Percentiles rank a stretch among this genome's conserved stretches.
Conservation (phyloP, 2,888 invertebrate genomes). For the Pseudococcus longispinus region DNA sequence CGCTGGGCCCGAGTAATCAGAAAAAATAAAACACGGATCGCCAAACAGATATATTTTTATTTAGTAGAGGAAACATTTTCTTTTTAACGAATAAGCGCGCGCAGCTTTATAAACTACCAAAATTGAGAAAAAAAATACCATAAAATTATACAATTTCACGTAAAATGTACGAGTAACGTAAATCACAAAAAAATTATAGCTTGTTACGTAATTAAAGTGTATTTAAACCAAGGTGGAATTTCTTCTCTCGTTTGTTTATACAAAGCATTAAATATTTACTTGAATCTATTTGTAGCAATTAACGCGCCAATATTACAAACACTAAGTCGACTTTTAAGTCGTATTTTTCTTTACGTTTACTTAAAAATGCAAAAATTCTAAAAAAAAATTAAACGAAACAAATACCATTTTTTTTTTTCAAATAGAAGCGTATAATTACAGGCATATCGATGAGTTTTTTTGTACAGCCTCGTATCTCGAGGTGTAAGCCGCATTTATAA, state of each 20-base stretch:
- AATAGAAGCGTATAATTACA: constrained; percentile 33
- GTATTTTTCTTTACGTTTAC: background rate
- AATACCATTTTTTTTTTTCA: background rate
- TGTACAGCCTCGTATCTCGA: background rate
- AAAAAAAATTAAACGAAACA: background rate
- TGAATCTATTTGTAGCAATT: background rate
- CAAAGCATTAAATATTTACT: constrained; percentile 3
- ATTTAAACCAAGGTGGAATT: background rate
- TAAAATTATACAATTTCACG: constrained; percentile 31
- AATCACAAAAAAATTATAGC: constrained; percentile 34
- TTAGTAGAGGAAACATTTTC: constrained; percentile 33
- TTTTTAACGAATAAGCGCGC: constrained; percentile 44
- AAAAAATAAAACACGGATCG: constrained; percentile 1
- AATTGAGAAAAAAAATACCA: background rate
- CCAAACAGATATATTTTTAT: constrained; percentile 41
- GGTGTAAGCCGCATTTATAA: constrained; percentile 16
- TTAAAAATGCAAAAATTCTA: background rate
- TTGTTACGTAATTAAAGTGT: background rate
- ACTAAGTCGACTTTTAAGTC: constrained; percentile 9
- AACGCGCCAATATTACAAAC: background rate
- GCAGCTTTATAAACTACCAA: constrained; percentile 17
- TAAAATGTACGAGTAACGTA: background rate
- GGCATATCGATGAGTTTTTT: background rate
- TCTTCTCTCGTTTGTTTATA: background rate
- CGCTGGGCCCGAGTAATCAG: background rate